Conservation (phyloP, 2,888 invertebrate genomes). For the Drosophila kokeensis region DNA sequence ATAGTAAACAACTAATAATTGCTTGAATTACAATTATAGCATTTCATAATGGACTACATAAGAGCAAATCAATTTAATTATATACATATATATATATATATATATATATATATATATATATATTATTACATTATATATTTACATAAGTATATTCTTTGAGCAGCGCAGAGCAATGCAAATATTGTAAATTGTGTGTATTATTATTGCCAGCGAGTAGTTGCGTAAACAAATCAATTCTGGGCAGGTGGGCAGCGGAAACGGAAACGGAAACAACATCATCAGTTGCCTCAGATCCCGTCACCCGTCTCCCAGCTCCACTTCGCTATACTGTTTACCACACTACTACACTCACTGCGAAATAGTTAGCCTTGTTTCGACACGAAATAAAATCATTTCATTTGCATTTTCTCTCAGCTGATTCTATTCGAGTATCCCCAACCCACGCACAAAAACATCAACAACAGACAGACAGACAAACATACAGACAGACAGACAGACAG, state of each 20-base stretch:
- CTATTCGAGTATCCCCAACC: not conserved
- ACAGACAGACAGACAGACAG: not conserved
- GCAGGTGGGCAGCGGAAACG: constrained; percentile 57
- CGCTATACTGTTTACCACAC: not conserved
- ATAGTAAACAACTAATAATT: not conserved
- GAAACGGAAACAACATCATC: constrained; percentile 56
- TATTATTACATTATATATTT: not conserved
- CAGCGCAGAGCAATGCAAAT: constrained; percentile 10
- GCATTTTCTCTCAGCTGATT: constrained; percentile 44
- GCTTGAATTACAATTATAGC: not conserved
- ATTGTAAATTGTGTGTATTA: constrained; percentile 40
- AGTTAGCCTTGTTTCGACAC: constrained; percentile 40
- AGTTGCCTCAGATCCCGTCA: constrained; percentile 11
- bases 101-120: not conserved
- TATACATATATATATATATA: not conserved
- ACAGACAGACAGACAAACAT: not conserved
- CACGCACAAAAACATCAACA: constrained; percentile 2
- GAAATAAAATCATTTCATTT: constrained; percentile 61
- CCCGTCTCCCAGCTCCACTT: not conserved
- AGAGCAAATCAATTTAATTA: not conserved
- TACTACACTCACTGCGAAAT: not conserved
- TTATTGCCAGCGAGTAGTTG: constrained; percentile 39
- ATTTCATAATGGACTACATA: constrained; percentile 1
- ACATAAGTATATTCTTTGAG: constrained; percentile 6
- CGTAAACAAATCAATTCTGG: constrained; percentile 40